phyloP scores from a whole-genome alignment of 2,888 invertebrate genomes.

The Slavum lentiscoides region DNA sequence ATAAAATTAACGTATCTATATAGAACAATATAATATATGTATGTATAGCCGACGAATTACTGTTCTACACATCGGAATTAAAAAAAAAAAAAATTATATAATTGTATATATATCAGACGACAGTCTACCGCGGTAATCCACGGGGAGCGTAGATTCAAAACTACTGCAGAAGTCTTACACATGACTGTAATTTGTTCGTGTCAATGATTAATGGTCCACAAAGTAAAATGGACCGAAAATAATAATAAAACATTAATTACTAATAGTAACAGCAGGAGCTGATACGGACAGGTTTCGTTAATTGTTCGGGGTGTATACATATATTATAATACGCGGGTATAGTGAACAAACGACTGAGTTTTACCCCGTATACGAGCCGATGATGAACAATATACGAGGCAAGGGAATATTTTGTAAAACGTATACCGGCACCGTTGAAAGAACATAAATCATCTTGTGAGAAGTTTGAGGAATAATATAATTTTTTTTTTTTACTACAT shows the following conservation, averaged over 20 bases:
- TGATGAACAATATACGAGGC: background rate
- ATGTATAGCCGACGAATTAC: too few species aligned
- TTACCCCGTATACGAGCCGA: slow-evolving; percentile 12
- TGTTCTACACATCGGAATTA: background rate
- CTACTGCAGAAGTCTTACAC: slow-evolving; percentile 25
- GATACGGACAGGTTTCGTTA: slow-evolving; percentile 40
- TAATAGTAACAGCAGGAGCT: slow-evolving; percentile 32
- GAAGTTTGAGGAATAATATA: slow-evolving; percentile 7
- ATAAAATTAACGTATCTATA: background rate
- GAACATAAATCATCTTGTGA: slow-evolving; percentile 37
- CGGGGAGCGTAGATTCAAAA: background rate
- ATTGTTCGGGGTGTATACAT: slow-evolving; percentile 20
- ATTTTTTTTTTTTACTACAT: background rate
- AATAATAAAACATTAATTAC: slow-evolving; percentile 22
- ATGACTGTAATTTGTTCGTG: slow-evolving; percentile 35
- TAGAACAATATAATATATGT: background rate
- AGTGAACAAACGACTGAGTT: slow-evolving; percentile 43
- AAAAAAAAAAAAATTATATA: background rate
- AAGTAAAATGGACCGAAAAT: slow-evolving; percentile 40
- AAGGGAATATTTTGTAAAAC: slow-evolving; percentile 19
- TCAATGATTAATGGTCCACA: slow-evolving; percentile 48
- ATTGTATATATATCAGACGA: background rate
- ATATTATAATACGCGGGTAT: slow-evolving; percentile 12
- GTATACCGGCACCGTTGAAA: slow-evolving; percentile 13
- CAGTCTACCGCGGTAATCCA: slow-evolving; percentile 6